These are phyloP conservation scores for Drosophila atripex DNA, from an alignment of 2,888 invertebrate species.

Conservation along the genomic window DNA sequence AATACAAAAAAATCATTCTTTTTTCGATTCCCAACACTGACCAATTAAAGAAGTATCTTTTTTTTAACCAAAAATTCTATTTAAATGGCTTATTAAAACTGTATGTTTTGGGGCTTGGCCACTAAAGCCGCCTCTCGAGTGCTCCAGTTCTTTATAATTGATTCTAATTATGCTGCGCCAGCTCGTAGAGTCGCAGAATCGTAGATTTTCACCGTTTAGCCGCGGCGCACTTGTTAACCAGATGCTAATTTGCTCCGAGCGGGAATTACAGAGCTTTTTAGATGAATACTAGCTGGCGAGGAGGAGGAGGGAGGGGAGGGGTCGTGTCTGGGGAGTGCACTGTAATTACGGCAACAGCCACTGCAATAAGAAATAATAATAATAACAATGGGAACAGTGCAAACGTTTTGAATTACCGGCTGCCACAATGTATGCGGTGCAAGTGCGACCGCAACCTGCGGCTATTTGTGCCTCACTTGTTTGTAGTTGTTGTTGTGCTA, in stretches of 20 bases:
- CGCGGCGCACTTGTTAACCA: constrained; percentile 75
- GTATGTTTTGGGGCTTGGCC: constrained; percentile 8
- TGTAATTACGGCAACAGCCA: constrained; percentile 20
- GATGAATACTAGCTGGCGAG: too few relatives aligned
- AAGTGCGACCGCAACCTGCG: constrained; percentile 42
- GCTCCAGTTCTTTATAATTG: constrained; percentile 61
- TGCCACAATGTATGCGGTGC: constrained; percentile 32
- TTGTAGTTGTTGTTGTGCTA: constrained; percentile 29
- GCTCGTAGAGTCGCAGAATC: constrained; percentile 38
- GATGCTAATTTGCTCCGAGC: constrained; percentile 64
- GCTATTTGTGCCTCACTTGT: constrained; percentile 36
- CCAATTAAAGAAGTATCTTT: too few relatives aligned
- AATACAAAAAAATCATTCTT: too few relatives aligned
- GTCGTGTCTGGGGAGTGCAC: constrained; percentile 23
- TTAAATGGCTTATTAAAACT: too few relatives aligned
- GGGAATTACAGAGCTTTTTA: background rate
- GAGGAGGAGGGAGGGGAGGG: constrained; percentile 10
- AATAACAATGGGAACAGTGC: constrained; percentile 63
- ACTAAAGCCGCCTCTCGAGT: constrained; percentile 44
- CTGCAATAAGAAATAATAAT: constrained; percentile 44
- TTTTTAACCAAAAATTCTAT: background rate
- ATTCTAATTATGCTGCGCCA: constrained; percentile 74
- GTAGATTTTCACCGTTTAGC: constrained; percentile 74
- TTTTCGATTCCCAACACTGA: too few relatives aligned
- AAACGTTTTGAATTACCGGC: constrained; percentile 68